Conservation (phyloP, 2,797 vertebrate genomes). For the Hoplostethus mediterraneus region DNA sequence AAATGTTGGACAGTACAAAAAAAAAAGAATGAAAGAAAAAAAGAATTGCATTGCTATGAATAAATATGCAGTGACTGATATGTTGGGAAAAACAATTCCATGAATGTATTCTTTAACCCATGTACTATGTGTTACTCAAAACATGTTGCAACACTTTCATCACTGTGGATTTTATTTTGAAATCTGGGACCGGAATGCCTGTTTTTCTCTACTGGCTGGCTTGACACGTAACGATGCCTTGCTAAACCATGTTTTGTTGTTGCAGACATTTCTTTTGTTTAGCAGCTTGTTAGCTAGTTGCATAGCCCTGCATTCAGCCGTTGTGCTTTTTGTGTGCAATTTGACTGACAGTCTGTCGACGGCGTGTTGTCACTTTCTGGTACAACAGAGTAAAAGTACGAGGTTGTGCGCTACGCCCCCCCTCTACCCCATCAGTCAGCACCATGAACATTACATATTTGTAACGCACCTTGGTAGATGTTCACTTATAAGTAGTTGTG, state of each 20-base stretch:
- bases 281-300: background rate
- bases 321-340: background rate
- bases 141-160: too few relatives aligned
- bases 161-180: conserved; percentile 53
- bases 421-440: conserved; percentile 7
- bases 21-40: too few relatives aligned
- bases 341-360: background rate
- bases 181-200: conserved; percentile 25
- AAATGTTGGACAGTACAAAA: too few relatives aligned
- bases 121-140: too few relatives aligned
- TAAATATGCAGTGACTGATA: too few relatives aligned
- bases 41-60: too few relatives aligned
- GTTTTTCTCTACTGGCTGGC: background rate
- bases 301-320: background rate
- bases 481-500: background rate
- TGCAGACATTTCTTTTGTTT: conserved; percentile 10
- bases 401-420: conserved; percentile 39
- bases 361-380: background rate
- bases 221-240: conserved; percentile 41
- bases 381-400: conserved; percentile 51
- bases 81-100: too few relatives aligned
- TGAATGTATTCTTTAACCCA: too few relatives aligned
- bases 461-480: background rate
- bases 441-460: conserved; percentile 16
- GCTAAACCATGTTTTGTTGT: conserved; percentile 36